Conservation (phyloP, 2,888 invertebrate species). For the Drosophila pseudotakahashii region DNA sequence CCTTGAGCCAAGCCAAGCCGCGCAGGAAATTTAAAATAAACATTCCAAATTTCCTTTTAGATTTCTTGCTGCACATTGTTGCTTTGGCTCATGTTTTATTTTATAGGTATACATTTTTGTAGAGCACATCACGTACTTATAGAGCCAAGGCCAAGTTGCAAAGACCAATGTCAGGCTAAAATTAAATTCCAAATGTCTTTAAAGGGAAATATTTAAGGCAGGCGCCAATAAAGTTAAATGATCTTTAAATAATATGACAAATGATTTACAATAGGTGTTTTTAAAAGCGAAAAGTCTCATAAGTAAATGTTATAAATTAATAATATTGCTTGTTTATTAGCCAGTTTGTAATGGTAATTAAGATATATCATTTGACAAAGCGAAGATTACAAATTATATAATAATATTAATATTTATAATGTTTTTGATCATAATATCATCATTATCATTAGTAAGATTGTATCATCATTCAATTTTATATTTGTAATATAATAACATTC, state of each 20-base stretch:
- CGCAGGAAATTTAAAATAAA: conserved; percentile 14
- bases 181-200: conserved; percentile 9
- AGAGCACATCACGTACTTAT: conserved; percentile 19
- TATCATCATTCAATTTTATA: no score
- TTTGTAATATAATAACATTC: no score
- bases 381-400: no score
- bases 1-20: conserved; percentile 15
- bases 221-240: not conserved
- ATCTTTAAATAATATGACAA: not conserved
- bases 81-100: not conserved
- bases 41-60: conserved; percentile 8
- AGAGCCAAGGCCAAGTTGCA: conserved; percentile 8
- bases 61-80: not conserved
- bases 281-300: no score
- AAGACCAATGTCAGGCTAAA: conserved; percentile 17
- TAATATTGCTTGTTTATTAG: not conserved
- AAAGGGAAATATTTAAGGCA: not conserved
- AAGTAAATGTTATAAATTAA: not conserved
- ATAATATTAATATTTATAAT: no score
- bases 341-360: not conserved
- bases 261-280: no score
- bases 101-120: conserved; percentile 1
- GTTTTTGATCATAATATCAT: no score
- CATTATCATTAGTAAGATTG: no score
- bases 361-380: not conserved